Evolutionary conservation across 2,113 vertebrate species (phyloP).

Genomic region (Emydura subglobosa): DNA sequence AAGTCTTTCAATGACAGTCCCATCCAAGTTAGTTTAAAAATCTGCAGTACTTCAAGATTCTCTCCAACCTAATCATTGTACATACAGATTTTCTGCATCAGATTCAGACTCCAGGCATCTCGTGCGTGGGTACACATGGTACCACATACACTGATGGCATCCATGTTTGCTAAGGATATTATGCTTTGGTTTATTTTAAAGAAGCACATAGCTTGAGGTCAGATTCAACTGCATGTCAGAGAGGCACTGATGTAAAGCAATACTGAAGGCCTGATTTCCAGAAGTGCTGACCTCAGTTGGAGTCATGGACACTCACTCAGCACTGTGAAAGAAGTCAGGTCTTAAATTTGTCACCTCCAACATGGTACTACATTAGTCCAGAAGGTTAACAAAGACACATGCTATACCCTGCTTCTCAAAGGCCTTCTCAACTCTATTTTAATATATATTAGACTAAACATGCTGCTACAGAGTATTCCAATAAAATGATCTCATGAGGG

Average conservation of each 20-base stretch:
- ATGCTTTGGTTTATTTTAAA: neutral
- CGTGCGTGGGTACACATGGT: neutral
- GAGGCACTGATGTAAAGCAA: neutral
- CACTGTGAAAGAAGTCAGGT: fast-evolving
- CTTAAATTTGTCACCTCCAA: neutral
- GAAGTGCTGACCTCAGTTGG: neutral
- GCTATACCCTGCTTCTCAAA: neutral
- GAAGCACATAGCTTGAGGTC: neutral
- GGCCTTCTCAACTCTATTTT: neutral
- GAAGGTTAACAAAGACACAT: neutral
- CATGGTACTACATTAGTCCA: neutral
- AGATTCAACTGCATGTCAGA: neutral
- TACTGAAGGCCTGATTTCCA: neutral
- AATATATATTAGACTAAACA: neutral
- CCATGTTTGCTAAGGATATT: neutral
- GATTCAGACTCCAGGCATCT: neutral
- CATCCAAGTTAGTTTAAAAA: neutral
- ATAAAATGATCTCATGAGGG: neutral
- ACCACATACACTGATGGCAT: fast-evolving
- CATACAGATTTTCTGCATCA: neutral
- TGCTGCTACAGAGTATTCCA: neutral
- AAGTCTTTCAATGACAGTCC: neutral
- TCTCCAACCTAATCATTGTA: neutral
- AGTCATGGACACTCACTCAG: neutral
- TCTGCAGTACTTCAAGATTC: neutral